A percentile compares a stretch with the other conserved stretches of the same genome.
Evolutionary conservation across 2,797 vertebrate genomes (phyloP).

Genomic region (Petrocephalus schoutedeni): DNA sequence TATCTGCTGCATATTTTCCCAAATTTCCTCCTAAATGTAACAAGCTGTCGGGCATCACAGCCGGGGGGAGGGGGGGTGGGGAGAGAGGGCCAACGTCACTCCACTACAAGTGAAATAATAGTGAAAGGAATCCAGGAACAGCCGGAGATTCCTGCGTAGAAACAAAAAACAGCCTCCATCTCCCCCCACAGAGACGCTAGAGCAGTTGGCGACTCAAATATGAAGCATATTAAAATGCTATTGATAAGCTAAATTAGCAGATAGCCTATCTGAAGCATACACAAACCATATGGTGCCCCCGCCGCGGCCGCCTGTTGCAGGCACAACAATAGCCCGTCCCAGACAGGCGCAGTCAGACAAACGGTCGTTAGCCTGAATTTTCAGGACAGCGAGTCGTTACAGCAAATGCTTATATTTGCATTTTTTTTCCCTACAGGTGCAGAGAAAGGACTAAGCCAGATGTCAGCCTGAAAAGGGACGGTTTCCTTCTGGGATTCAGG

Average conservation of each 20-base stretch:
- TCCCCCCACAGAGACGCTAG: constrained; percentile 19
- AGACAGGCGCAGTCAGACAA: constrained; percentile 61
- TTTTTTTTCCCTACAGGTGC: constrained; percentile 72
- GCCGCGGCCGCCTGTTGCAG: constrained; percentile 69
- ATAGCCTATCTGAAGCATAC: constrained; percentile 77
- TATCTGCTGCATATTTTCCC: background rate
- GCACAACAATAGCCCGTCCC: constrained; percentile 68
- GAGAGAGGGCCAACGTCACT: background rate
- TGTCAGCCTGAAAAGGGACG: constrained; percentile 69
- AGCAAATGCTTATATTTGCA: constrained; percentile 62
- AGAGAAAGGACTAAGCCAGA: constrained; percentile 70
- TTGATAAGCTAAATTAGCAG: constrained; percentile 70
- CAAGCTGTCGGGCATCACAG: background rate
- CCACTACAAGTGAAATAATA: constrained; percentile 3
- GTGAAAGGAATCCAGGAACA: background rate
- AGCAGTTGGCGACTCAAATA: constrained; percentile 64
- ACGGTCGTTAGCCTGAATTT: constrained; percentile 62
- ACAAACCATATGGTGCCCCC: constrained; percentile 71
- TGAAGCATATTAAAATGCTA: constrained; percentile 68
- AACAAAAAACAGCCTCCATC: constrained; percentile 16
- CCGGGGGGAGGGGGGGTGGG: background rate
- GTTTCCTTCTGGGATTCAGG: constrained; percentile 60
- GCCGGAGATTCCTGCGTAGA: constrained; percentile 29
- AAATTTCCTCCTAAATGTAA: constrained; percentile 3
- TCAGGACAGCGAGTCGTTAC: constrained; percentile 49